A percentile compares a stretch with the other conserved stretches of the same genome.
These are phyloP conservation scores for Psylliodes chrysocephalus DNA, from an alignment of 2,888 invertebrate genomes.

Conservation along the genomic window DNA sequence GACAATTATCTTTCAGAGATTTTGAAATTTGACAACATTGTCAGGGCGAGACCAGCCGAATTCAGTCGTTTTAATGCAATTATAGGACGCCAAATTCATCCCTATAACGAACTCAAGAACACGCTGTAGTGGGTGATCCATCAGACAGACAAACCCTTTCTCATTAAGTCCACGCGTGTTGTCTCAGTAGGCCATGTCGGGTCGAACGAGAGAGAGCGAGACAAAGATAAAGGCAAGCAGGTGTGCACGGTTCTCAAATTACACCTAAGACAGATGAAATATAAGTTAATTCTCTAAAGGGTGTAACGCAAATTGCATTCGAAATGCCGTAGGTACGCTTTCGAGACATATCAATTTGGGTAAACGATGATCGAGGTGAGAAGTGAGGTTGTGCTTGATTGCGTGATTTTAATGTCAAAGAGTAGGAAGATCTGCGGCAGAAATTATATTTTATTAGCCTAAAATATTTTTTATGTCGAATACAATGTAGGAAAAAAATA, in stretches of 20 bases:
- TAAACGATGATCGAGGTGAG: not conserved
- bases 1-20: not conserved
- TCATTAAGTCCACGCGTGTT: conserved; percentile 34
- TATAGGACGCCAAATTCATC: conserved; percentile 19
- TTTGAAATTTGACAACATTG: not conserved
- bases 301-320: conserved; percentile 8
- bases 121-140: conserved; percentile 12
- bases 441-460: too few species aligned
- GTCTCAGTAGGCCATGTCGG: conserved; percentile 19
- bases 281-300: conserved; percentile 35
- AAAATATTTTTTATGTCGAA: too few species aligned
- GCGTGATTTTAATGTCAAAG: too few species aligned
- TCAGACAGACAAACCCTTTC: conserved; percentile 32
- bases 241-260: conserved; percentile 35
- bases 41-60: not conserved
- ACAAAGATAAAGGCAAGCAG: conserved; percentile 27
- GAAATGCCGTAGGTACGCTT: not conserved
- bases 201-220: not conserved
- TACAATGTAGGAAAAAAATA: too few species aligned
- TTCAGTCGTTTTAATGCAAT: conserved; percentile 13
- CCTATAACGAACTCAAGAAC: not conserved
- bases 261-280: conserved; percentile 39
- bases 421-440: too few species aligned
- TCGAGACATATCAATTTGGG: not conserved
- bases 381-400: not conserved